phyloP scores from a whole-genome alignment of 30 jellyfish, hydroid and myxozoan species.

The Haliclystus octoradiatus region DNA sequence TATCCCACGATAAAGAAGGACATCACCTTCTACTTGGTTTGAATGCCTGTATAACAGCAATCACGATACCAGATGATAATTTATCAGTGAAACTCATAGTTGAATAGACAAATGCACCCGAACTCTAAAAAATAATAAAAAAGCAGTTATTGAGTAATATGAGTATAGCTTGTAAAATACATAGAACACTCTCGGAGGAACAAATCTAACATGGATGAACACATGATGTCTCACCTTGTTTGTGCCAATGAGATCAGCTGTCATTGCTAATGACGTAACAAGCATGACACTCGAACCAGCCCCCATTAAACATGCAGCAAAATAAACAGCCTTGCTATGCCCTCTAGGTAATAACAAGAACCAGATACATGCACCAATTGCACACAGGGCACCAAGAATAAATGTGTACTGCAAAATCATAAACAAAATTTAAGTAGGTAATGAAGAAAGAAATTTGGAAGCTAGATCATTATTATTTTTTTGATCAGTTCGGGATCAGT shows the following conservation, averaged over 20 bases:
- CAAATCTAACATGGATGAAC: no score
- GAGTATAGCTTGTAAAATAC: no score
- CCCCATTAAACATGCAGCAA: slow-evolving; percentile 67
- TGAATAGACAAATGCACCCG: slow-evolving; percentile 87
- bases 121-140: slow-evolving; percentile 36
- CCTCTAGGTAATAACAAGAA: slow-evolving; percentile 41
- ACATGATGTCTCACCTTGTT: no score
- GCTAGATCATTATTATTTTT: no score
- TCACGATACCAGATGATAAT: slow-evolving; percentile 80
- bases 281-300: slow-evolving; percentile 59
- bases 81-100: slow-evolving; percentile 84
- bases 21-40: no score
- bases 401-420: slow-evolving; percentile 72
- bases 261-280: slow-evolving; percentile 74
- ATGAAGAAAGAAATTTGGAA: no score
- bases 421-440: no score
- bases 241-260: slow-evolving; percentile 79
- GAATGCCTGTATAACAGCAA: slow-evolving; percentile 56
- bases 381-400: slow-evolving; percentile 43
- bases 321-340: slow-evolving; percentile 49
- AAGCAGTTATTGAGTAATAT: no score
- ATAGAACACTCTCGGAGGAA: no score
- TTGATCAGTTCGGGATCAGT: no score
- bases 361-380: slow-evolving; percentile 57
- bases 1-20: no score